Evolutionary conservation across 2,113 vertebrate genomes (phyloP).

Genomic region (Marcusenius ussheri): DNA sequence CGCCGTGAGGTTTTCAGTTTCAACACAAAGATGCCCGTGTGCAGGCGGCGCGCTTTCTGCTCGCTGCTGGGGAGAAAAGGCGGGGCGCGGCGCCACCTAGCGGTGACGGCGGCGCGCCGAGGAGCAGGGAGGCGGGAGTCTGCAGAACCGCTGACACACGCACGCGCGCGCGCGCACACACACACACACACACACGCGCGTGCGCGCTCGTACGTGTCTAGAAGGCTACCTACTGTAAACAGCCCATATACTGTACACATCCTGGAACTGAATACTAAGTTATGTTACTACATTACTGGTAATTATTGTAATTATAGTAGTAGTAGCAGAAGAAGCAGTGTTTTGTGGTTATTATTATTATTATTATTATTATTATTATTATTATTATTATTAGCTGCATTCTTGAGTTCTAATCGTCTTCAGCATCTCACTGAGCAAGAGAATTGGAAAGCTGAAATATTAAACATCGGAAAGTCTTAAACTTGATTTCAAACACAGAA

Average conservation of each 20-base stretch:
- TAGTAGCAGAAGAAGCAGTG: neutral
- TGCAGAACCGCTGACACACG: neutral
- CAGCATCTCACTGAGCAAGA: neutral
- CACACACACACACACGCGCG: neutral
- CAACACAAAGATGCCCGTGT: slow-evolving; percentile 51
- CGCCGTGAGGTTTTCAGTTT: slow-evolving; percentile 62
- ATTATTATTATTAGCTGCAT: neutral
- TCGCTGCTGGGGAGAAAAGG: slow-evolving; percentile 28
- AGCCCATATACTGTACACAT: neutral
- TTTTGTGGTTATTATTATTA: neutral
- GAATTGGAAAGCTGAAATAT: neutral
- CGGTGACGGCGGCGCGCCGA: neutral
- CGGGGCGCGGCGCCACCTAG: slow-evolving; percentile 54
- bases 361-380: neutral
- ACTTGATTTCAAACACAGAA: neutral
- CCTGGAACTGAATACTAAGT: neutral
- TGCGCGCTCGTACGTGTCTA: neutral
- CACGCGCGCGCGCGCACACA: neutral
- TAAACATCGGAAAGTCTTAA: neutral
- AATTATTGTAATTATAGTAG: neutral
- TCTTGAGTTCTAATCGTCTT: neutral
- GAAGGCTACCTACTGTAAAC: neutral
- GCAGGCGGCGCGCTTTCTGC: neutral
- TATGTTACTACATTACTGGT: neutral
- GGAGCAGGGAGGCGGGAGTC: slow-evolving; percentile 22